phyloP scores from a whole-genome alignment of 2,113 vertebrate species.

The Etheostoma spectabile region DNA sequence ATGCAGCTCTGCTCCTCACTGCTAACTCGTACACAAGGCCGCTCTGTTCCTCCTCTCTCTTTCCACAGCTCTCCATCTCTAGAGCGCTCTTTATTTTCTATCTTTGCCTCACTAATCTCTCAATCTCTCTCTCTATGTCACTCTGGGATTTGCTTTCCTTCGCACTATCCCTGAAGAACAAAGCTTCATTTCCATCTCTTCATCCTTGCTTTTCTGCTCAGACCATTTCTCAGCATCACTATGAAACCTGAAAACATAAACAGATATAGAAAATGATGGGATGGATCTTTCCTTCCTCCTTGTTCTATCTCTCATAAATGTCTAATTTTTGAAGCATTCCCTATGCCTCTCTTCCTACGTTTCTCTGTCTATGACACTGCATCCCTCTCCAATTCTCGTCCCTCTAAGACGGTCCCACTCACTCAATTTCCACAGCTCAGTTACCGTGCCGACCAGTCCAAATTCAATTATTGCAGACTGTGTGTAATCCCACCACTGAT shows the following conservation, averaged over 20 bases:
- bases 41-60: constrained; percentile 58
- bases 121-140: constrained; percentile 16
- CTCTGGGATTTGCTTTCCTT: constrained; percentile 34
- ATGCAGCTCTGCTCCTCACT: constrained; percentile 76
- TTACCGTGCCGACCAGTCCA: constrained; percentile 71
- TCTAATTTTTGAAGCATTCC: not conserved
- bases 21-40: constrained; percentile 75
- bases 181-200: constrained; percentile 21
- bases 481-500: constrained; percentile 80
- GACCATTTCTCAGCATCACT: not conserved
- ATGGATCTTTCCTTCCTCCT: not conserved
- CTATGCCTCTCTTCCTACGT: not conserved
- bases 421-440: constrained; percentile 41
- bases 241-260: not conserved
- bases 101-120: constrained; percentile 49
- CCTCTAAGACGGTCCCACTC: constrained; percentile 30
- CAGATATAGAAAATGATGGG: not conserved
- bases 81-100: constrained; percentile 48
- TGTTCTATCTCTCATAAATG: not conserved
- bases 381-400: constrained; percentile 23
- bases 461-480: constrained; percentile 80
- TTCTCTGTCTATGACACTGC: constrained; percentile 22
- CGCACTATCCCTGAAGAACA: constrained; percentile 1
- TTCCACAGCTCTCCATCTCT: constrained; percentile 34
- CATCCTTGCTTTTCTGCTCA: constrained; percentile 5